These are phyloP conservation scores for Corbicula japonica DNA, from an alignment of 2,888 invertebrate genomes.

Conservation along the genomic window DNA sequence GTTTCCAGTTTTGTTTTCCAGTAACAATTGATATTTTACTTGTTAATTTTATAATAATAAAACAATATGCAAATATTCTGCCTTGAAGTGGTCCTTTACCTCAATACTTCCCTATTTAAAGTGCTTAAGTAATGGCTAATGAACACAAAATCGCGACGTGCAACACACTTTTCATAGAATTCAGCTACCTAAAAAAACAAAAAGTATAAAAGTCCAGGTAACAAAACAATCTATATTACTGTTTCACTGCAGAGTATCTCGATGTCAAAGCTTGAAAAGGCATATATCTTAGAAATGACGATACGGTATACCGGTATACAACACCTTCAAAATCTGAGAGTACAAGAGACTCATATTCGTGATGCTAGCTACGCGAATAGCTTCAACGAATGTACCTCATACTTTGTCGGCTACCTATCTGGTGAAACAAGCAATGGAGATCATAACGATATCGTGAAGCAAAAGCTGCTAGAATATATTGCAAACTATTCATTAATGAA, in stretches of 20 bases:
- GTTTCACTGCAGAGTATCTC: constrained; percentile 79
- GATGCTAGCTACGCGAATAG: too few relatives aligned
- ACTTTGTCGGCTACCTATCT: too few relatives aligned
- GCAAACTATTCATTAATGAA: too few relatives aligned
- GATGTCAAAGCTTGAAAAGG: constrained; percentile 85
- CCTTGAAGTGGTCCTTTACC: neutral
- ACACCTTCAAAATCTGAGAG: constrained; percentile 77
- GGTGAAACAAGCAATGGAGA: too few relatives aligned
- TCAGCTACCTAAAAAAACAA: neutral
- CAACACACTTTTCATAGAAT: neutral
- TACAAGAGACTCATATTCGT: too few relatives aligned
- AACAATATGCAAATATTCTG: too few relatives aligned
- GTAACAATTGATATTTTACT: too few relatives aligned
- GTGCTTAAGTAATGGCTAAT: neutral
- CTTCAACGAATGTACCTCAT: too few relatives aligned
- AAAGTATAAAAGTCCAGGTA: neutral
- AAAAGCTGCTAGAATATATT: too few relatives aligned
- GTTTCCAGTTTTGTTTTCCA: too few relatives aligned
- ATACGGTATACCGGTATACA: constrained; percentile 84
- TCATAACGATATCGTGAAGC: too few relatives aligned
- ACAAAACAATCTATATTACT: constrained; percentile 10
- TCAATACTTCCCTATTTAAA: neutral
- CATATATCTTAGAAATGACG: constrained; percentile 85
- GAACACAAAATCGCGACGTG: neutral
- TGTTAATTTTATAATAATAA: too few relatives aligned